Conservation (phyloP, 2,113 vertebrate species). For the Platanista minor region DNA sequence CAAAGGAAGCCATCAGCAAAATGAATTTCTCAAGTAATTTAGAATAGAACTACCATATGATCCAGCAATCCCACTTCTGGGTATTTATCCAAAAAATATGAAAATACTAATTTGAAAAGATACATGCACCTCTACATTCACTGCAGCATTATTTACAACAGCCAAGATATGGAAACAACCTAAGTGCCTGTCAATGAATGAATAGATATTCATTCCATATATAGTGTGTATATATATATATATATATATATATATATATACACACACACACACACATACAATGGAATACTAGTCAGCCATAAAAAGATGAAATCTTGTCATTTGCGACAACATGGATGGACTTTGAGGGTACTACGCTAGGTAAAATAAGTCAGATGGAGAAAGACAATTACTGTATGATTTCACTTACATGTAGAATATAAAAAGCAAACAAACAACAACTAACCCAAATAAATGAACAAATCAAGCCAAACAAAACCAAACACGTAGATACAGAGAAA, state of each 20-base stretch:
- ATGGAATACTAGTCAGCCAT: not conserved
- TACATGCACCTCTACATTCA: not conserved
- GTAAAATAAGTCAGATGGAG: not conserved
- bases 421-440: not conserved
- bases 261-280: too few species aligned
- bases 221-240: too few species aligned
- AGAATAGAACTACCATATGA: not conserved
- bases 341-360: not conserved
- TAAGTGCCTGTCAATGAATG: too few species aligned
- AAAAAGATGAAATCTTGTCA: not conserved
- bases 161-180: not conserved
- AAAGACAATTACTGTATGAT: not conserved
- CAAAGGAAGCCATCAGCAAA: not conserved
- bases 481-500: not conserved
- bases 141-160: not conserved
- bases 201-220: too few species aligned
- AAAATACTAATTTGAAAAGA: not conserved
- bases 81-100: not conserved
- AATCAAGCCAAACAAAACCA: not conserved
- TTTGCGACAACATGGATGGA: not conserved
- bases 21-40: not conserved
- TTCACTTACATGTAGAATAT: not conserved
- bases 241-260: too few species aligned
- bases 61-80: not conserved
- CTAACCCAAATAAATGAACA: not conserved